A percentile compares a stretch with the other conserved stretches of the same genome.
phyloP scores from a whole-genome alignment of 2,888 invertebrate species.

The Meandrusa payeni region DNA sequence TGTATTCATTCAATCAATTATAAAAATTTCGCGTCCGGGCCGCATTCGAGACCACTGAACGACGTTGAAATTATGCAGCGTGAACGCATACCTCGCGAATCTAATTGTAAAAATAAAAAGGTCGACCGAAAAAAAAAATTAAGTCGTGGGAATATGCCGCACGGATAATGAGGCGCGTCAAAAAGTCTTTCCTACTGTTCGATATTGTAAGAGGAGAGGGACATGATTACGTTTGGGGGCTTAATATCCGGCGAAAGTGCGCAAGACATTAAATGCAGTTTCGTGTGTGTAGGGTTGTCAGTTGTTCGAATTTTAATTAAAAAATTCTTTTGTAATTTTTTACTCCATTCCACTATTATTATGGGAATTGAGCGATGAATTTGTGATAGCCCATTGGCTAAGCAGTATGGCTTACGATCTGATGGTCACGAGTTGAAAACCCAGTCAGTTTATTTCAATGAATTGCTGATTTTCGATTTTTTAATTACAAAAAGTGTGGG shows the following conservation, averaged over 20 bases:
- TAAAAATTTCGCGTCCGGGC: slow-evolving; percentile 43
- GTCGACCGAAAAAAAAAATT: slow-evolving; percentile 46
- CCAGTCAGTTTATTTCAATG: no score
- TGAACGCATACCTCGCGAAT: slow-evolving; percentile 71
- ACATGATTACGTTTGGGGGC: slow-evolving; percentile 69
- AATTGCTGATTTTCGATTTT: no score
- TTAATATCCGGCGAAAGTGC: slow-evolving; percentile 72
- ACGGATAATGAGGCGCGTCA: slow-evolving; percentile 64
- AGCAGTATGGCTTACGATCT: no score
- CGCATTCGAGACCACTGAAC: slow-evolving; percentile 38
- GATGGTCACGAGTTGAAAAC: no score
- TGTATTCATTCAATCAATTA: slow-evolving; percentile 54
- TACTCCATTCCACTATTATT: no score
- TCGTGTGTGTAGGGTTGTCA: slow-evolving; percentile 46
- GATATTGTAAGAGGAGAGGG: slow-evolving; percentile 62
- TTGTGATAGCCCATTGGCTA: no score
- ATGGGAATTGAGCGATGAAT: no score
- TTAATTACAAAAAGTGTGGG: no score
- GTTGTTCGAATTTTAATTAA: neutral
- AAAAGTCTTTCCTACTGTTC: slow-evolving; percentile 58
- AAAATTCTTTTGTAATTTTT: no score
- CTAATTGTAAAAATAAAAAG: slow-evolving; percentile 64
- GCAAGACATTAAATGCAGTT: slow-evolving; percentile 67
- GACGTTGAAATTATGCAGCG: slow-evolving; percentile 69
- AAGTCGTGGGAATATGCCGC: slow-evolving; percentile 69